These are phyloP conservation scores for Gasteruption jaculator DNA, from an alignment of 2,888 invertebrate genomes.

Conservation along the genomic window DNA sequence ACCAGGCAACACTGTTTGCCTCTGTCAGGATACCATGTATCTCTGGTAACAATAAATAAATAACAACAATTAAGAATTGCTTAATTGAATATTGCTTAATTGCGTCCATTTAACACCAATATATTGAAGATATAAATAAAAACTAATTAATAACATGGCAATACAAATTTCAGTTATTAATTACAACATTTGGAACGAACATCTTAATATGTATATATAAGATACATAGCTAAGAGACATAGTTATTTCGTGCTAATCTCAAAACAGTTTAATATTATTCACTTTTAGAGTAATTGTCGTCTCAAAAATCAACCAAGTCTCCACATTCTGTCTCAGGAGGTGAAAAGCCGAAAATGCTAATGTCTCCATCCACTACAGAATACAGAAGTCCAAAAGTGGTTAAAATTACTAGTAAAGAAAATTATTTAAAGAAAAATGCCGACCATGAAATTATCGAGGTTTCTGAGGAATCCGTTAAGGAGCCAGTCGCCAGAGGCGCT, in stretches of 20 bases:
- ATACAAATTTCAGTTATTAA: constrained; percentile 4
- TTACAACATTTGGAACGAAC: neutral
- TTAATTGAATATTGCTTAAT: too few species aligned
- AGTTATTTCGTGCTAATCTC: constrained; percentile 4
- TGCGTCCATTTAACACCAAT: too few species aligned
- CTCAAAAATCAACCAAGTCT: constrained; percentile 35
- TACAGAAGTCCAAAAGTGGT: constrained; percentile 34
- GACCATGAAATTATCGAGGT: constrained; percentile 11
- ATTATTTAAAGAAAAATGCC: constrained; percentile 18
- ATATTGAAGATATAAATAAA: neutral
- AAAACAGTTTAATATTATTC: constrained; percentile 8
- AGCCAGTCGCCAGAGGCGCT: constrained; percentile 7
- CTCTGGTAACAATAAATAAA: too few species aligned
- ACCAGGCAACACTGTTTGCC: too few species aligned
- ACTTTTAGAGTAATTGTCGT: constrained; percentile 40
- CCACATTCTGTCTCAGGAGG: constrained; percentile 21
- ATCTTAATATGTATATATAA: neutral
- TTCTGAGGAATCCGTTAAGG: constrained; percentile 5
- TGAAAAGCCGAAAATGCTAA: constrained; percentile 42
- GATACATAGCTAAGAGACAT: constrained; percentile 1
- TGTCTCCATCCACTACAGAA: constrained; percentile 30
- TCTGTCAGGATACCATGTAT: too few species aligned
- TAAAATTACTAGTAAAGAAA: constrained; percentile 36
- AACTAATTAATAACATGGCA: constrained; percentile 1
- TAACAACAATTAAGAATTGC: too few species aligned